Conservation (phyloP, 2,888 invertebrate species). For the Venusia cambrica region DNA sequence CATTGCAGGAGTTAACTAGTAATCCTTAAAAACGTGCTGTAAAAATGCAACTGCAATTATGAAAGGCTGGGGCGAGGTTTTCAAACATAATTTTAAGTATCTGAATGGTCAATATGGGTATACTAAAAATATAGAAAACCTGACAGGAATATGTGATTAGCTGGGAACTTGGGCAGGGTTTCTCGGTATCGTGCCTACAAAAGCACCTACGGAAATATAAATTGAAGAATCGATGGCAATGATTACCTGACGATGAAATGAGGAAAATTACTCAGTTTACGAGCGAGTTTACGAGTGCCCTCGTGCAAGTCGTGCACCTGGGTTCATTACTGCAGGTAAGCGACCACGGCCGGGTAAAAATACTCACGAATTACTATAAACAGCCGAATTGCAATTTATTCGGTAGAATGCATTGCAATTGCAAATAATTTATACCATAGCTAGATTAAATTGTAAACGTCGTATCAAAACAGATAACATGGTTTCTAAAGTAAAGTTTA, state of each 20-base stretch:
- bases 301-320: conserved; percentile 16
- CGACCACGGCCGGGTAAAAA: conserved; percentile 4
- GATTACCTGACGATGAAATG: conserved; percentile 23
- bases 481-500: too few species aligned
- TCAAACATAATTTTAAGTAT: conserved; percentile 23
- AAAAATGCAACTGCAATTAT: conserved; percentile 1
- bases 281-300: conserved; percentile 18
- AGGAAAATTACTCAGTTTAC: conserved; percentile 19
- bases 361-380: too few species aligned
- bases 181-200: conserved; percentile 27
- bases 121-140: conserved; percentile 29
- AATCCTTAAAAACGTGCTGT: not conserved
- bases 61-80: conserved; percentile 14
- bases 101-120: conserved; percentile 23
- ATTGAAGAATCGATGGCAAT: conserved; percentile 30
- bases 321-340: conserved; percentile 16
- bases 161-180: conserved; percentile 23
- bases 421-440: too few species aligned
- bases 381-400: too few species aligned
- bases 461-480: too few species aligned
- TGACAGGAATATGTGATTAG: conserved; percentile 29
- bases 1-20: not conserved
- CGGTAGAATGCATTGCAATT: too few species aligned
- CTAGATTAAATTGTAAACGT: too few species aligned
- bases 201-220: conserved; percentile 31